Percentiles rank a stretch among this genome's conserved stretches.
Evolutionary conservation across 2,113 vertebrate species (phyloP).

Genomic region (Todiramphus chloris): DNA sequence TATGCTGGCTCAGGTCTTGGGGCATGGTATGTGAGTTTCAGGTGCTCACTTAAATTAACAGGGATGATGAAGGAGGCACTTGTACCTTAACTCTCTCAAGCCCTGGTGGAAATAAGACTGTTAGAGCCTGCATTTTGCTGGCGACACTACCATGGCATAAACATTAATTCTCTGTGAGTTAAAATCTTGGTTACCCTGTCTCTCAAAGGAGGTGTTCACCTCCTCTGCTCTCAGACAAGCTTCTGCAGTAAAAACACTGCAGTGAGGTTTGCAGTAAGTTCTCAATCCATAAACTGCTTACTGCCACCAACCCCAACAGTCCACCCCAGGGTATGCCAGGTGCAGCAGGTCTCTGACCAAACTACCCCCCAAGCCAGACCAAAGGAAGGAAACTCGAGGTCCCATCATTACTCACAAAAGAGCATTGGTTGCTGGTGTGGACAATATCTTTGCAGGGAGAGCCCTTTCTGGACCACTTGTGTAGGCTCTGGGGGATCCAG

Average conservation of each 20-base stretch:
- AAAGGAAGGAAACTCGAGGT: background rate
- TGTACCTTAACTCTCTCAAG: background rate
- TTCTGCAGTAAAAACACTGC: background rate
- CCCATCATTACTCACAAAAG: background rate
- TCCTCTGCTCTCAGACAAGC: background rate
- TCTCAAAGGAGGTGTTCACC: background rate
- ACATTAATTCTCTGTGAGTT: background rate
- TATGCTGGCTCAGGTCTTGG: constrained; percentile 1
- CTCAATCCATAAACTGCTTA: rapidly evolving
- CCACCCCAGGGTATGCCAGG: background rate
- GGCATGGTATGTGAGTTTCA: background rate
- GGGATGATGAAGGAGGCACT: background rate
- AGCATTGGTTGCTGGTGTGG: background rate
- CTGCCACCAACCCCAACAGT: background rate
- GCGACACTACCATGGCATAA: background rate
- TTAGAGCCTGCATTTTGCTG: background rate
- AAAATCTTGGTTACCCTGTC: background rate
- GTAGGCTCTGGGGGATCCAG: background rate
- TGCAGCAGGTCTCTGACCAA: background rate
- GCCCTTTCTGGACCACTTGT: background rate
- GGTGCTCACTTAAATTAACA: constrained; percentile 7
- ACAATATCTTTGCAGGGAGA: background rate
- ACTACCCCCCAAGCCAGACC: too few relatives aligned
- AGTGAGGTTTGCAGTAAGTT: background rate
- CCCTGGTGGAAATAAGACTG: background rate